These are phyloP conservation scores for Chrysomela aeneicollis DNA, from an alignment of 2,888 invertebrate species.

Conservation along the genomic window DNA sequence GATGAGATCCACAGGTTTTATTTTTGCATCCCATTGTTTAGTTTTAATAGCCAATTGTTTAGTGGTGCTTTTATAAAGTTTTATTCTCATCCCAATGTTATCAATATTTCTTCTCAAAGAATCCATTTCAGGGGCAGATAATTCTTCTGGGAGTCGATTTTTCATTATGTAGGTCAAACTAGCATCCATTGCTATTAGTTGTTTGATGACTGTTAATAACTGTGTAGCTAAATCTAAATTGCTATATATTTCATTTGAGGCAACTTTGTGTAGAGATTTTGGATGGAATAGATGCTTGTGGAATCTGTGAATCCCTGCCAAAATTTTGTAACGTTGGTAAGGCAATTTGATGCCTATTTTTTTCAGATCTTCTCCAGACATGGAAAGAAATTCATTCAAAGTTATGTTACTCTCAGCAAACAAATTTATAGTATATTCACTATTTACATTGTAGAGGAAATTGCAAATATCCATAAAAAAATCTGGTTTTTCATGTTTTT, in stretches of 20 bases:
- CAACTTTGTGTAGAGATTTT: constrained; percentile 55
- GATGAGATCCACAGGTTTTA: constrained; percentile 65
- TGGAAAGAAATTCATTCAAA: constrained; percentile 66
- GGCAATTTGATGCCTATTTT: constrained; percentile 68
- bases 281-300: constrained; percentile 68
- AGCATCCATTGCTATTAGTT: constrained; percentile 67
- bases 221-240: constrained; percentile 65
- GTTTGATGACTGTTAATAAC: constrained; percentile 66
- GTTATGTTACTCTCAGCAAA: constrained; percentile 64
- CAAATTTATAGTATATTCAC: constrained; percentile 62
- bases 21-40: constrained; percentile 62
- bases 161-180: constrained; percentile 66
- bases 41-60: constrained; percentile 34
- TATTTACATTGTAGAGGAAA: constrained; percentile 69
- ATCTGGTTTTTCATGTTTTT: constrained; percentile 51
- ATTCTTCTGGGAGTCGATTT: constrained; percentile 53
- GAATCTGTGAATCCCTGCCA: constrained; percentile 66
- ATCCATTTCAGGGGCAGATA: constrained; percentile 32
- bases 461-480: constrained; percentile 66
- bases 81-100: constrained; percentile 32
- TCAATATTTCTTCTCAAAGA: constrained; percentile 31
- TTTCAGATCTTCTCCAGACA: constrained; percentile 67
- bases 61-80: constrained; percentile 25
- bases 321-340: constrained; percentile 67
- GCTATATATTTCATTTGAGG: constrained; percentile 60